A percentile compares a stretch with the other conserved stretches of the same genome.
These are phyloP conservation scores for Steatocranus sp. DNA, from an alignment of 2,797 vertebrate genomes.

Conservation along the genomic window DNA sequence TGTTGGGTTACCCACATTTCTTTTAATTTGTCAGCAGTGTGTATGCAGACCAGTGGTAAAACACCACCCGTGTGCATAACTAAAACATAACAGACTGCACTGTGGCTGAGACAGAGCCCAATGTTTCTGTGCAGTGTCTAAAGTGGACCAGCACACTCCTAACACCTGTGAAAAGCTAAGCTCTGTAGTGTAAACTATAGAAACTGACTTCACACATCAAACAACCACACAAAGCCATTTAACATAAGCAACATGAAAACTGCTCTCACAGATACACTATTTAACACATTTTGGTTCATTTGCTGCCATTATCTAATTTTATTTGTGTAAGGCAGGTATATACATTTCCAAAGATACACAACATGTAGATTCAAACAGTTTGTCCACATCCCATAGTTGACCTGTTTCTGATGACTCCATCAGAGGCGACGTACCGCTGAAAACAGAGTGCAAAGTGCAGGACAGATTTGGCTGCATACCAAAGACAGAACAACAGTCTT, in stretches of 20 bases:
- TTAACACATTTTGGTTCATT: neutral
- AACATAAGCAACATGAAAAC: neutral
- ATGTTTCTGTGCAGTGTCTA: neutral
- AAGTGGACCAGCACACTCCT: neutral
- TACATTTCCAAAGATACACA: neutral
- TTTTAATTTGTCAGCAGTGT: neutral
- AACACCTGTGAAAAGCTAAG: neutral
- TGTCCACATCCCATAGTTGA: neutral
- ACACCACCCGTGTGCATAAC: neutral
- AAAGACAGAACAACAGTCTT: neutral
- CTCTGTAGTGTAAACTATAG: neutral
- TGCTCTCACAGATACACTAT: neutral
- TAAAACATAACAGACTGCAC: rapidly evolving
- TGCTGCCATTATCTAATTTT: neutral
- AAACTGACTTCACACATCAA: neutral
- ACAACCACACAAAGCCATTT: neutral
- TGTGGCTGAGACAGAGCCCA: neutral
- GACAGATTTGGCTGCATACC: neutral
- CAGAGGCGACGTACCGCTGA: neutral
- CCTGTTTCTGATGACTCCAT: neutral
- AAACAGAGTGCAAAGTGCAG: neutral
- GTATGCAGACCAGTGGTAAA: neutral
- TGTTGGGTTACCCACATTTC: neutral
- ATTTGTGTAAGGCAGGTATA: neutral
- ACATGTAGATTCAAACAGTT: neutral